Conservation (phyloP, 2,797 vertebrate genomes). For the Cossypha caffra region DNA sequence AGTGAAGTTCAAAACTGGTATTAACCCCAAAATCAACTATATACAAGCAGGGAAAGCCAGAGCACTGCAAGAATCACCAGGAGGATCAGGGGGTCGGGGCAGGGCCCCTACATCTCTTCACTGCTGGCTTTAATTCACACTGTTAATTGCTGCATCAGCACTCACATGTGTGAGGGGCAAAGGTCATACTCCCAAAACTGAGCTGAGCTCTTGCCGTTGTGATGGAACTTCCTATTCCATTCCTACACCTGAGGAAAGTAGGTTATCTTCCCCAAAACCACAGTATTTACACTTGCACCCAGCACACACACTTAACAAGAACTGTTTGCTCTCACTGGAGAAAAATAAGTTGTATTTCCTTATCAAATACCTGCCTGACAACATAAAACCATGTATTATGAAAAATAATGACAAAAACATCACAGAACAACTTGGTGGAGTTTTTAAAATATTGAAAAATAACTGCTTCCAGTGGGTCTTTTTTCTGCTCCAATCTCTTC, state of each 20-base stretch:
- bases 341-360: background rate
- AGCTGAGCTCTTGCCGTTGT: background rate
- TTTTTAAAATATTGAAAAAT: background rate
- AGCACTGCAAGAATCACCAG: accelerated
- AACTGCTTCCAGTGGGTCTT: background rate
- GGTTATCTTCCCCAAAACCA: background rate
- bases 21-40: background rate
- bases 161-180: background rate
- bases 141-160: background rate
- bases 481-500: background rate
- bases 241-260: background rate
- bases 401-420: background rate
- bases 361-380: background rate
- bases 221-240: background rate
- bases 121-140: background rate
- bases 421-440: background rate
- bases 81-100: background rate
- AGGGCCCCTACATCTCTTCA: background rate
- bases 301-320: background rate
- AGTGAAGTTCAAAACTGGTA: background rate
- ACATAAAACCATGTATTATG: background rate
- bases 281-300: background rate
- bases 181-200: background rate
- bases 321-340: background rate
- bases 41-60: background rate